phyloP scores from a whole-genome alignment of 2,113 vertebrate species.

The Cottus gobio region DNA sequence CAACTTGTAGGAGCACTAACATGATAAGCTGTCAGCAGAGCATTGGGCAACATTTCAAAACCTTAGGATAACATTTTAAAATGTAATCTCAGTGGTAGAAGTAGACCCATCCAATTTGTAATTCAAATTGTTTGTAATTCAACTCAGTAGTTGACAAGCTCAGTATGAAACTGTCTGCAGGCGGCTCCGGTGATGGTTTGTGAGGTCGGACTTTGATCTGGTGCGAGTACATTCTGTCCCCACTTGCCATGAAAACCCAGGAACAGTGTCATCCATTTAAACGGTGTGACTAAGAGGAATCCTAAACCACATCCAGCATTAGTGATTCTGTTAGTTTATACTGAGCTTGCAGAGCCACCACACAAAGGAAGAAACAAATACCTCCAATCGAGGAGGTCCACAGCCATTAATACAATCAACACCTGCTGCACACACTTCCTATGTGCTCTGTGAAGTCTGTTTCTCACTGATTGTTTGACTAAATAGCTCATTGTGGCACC shows the following conservation, averaged over 20 bases:
- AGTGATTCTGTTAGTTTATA: slow-evolving; percentile 44
- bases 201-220: slow-evolving; percentile 20
- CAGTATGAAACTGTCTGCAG: slow-evolving; percentile 39
- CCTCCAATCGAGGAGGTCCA: slow-evolving; percentile 18
- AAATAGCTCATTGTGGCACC: slow-evolving; percentile 51
- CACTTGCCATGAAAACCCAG: neutral
- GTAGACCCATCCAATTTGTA: slow-evolving; percentile 18
- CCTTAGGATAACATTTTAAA: slow-evolving; percentile 49
- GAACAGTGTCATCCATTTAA: neutral
- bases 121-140: slow-evolving; percentile 37
- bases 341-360: slow-evolving; percentile 14
- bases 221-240: neutral
- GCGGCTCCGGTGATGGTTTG: slow-evolving; percentile 12
- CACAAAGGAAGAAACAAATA: slow-evolving; percentile 33
- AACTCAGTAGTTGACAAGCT: slow-evolving; percentile 43
- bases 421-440: slow-evolving; percentile 53
- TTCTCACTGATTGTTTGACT: slow-evolving; percentile 59
- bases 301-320: neutral
- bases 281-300: neutral
- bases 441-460: slow-evolving; percentile 49
- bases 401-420: slow-evolving; percentile 54
- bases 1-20: slow-evolving; percentile 4
- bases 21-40: slow-evolving; percentile 17
- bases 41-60: slow-evolving; percentile 31
- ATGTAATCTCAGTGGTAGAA: slow-evolving; percentile 44